phyloP scores from a whole-genome alignment of 2,797 vertebrate genomes.

The Cirrhinus mrigala region DNA sequence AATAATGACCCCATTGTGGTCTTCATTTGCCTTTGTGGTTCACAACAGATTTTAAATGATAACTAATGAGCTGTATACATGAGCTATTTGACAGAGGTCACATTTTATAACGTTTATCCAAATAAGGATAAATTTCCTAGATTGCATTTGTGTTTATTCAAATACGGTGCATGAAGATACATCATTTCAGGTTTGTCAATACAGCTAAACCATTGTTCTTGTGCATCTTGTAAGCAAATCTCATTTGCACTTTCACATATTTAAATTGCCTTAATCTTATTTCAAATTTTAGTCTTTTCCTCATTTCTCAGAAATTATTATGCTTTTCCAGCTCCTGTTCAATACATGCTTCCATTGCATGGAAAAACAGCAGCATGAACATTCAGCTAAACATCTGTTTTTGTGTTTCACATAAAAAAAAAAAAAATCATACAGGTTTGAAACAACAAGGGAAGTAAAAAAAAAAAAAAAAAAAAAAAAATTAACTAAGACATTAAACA shows the following conservation, averaged over 20 bases:
- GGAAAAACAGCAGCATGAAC: neutral
- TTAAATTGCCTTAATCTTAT: neutral
- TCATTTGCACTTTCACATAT: neutral
- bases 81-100: neutral
- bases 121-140: neutral
- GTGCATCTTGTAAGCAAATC: neutral
- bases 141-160: neutral
- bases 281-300: no score
- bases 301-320: no score
- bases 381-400: neutral
- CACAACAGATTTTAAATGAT: neutral
- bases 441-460: neutral
- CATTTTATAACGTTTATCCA: neutral
- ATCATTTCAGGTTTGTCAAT: neutral
- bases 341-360: neutral
- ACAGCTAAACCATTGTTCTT: neutral
- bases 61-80: neutral
- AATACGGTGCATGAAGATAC: neutral
- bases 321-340: neutral
- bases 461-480: no score
- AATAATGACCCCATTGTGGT: slow-evolving; percentile 17
- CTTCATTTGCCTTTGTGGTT: neutral
- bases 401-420: neutral
- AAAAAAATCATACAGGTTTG: neutral
- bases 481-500: no score